Evolutionary conservation across 2,797 vertebrate genomes (phyloP).

Genomic region (Balearica regulorum): DNA sequence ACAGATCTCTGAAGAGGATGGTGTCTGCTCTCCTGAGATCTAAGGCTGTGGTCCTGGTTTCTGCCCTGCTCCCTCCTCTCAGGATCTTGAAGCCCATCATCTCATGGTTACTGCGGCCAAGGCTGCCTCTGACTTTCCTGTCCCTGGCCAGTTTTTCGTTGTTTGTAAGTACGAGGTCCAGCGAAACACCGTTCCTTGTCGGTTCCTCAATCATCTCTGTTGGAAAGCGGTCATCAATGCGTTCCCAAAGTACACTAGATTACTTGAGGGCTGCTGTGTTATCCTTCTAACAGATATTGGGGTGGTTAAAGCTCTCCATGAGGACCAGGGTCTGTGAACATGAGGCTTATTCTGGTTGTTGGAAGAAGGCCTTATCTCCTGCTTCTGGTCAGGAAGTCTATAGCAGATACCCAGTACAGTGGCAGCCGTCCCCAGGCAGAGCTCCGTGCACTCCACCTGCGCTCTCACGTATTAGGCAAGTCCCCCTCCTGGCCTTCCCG

Average conservation of each 20-base stretch:
- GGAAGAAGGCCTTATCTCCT: not conserved
- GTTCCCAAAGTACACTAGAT: not conserved
- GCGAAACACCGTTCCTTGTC: not conserved
- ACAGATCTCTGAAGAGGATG: not conserved
- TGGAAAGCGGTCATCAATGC: not conserved
- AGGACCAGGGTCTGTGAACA: not conserved
- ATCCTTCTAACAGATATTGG: not conserved
- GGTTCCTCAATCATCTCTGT: not conserved
- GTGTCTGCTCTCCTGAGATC: not conserved
- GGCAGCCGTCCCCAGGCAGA: not conserved
- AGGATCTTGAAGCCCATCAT: not conserved
- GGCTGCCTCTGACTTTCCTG: not conserved
- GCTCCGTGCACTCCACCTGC: not conserved
- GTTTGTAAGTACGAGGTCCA: not conserved
- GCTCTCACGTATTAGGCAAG: not conserved
- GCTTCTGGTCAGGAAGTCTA: not conserved
- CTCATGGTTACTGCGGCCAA: not conserved
- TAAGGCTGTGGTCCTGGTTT: not conserved
- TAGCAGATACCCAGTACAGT: not conserved
- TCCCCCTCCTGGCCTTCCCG: not conserved
- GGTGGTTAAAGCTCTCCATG: not conserved
- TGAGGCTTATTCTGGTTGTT: not conserved
- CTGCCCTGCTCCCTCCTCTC: not conserved
- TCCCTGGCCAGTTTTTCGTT: not conserved
- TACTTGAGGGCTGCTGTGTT: not conserved